These are phyloP conservation scores for Trilocha varians DNA, from an alignment of 2,888 invertebrate genomes.

Conservation along the genomic window DNA sequence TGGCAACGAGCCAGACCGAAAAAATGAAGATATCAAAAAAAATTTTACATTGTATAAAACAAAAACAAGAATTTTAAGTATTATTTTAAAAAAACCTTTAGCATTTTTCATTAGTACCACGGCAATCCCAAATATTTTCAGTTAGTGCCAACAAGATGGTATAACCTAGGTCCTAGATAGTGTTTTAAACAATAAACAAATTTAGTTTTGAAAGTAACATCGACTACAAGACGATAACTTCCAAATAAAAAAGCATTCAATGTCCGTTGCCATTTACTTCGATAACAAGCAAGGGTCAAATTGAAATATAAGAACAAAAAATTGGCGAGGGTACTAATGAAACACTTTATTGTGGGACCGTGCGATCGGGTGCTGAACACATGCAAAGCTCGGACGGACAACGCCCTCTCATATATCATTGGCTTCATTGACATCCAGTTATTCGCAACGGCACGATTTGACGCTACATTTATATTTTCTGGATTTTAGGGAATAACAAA, in stretches of 20 bases:
- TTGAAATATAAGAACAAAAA: slow-evolving; percentile 41
- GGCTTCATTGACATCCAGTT: slow-evolving; percentile 31
- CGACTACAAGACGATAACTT: slow-evolving; percentile 21
- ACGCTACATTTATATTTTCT: background rate
- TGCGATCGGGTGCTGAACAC: slow-evolving; percentile 28
- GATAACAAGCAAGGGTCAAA: slow-evolving; percentile 46
- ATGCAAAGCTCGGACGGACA: slow-evolving; percentile 33
- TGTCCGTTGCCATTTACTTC: slow-evolving; percentile 38
- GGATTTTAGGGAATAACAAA: too few species aligned
- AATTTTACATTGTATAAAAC: too few species aligned
- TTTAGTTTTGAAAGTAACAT: background rate
- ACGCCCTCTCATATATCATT: slow-evolving; percentile 44
- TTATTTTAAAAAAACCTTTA: too few species aligned
- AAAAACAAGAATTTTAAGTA: too few species aligned
- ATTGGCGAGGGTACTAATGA: slow-evolving; percentile 47
- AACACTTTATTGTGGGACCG: slow-evolving; percentile 41
- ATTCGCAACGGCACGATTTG: slow-evolving; percentile 6
- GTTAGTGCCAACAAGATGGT: too few species aligned
- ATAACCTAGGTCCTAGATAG: too few species aligned
- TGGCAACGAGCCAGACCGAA: slow-evolving; percentile 39
- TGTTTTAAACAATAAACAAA: too few species aligned
- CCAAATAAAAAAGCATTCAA: slow-evolving; percentile 38
- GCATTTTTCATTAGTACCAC: too few species aligned
- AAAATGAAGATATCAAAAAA: slow-evolving; percentile 33
- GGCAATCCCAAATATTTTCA: too few species aligned